Evolutionary conservation across 2,113 vertebrate genomes (phyloP), one percentile per base, ranked within the genome.

Genomic region (Catharus minimus): DNA sequence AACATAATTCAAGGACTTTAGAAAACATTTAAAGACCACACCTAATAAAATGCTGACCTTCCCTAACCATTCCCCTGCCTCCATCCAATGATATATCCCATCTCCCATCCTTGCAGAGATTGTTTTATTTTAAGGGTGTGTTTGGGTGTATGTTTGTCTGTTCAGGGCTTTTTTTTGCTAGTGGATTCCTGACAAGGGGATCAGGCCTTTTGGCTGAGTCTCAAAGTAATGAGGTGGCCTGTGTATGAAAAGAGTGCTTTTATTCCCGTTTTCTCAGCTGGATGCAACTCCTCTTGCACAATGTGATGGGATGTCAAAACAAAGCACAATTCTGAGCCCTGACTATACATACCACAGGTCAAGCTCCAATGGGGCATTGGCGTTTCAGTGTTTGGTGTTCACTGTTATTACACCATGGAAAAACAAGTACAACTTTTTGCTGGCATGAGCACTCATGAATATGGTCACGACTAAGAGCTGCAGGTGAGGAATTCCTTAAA

Each of bases 51-150:
- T 1, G 6, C 41, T 30, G 26, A 28, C 3, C 33, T 30, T 53
- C 78, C 57, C 19, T 5, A 22, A 46, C 9, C 52, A 55, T 20
- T 47, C 32, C 38, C 3, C 38, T 9, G 21, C 73, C 30, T 10
- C 13, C 2, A 50, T 9, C 33, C 73, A 16, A 7, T 0, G 0
- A 39, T 30, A 7, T 1, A 13, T 12, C 41, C 39, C 64, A 38
- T 12, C 44, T 49, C 39, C 43, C 69, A 23, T 2, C 65, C 74
- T 26, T 16, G 11, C 39, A 36, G 11, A 28, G 52, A 53, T 7
- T 2, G 3, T 27, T 41, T 66, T 5, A 1, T 8, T 61, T 65
- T 15, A 30, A 38, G 58, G 68, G 7, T 44, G 62, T 18, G 6
- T 46, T 58, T 73, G 61, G 66, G 27, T 52, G 3, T 36, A 36